Evolutionary conservation across 2,797 vertebrate genomes (phyloP).

Genomic region (Anomalospiza imberbis): DNA sequence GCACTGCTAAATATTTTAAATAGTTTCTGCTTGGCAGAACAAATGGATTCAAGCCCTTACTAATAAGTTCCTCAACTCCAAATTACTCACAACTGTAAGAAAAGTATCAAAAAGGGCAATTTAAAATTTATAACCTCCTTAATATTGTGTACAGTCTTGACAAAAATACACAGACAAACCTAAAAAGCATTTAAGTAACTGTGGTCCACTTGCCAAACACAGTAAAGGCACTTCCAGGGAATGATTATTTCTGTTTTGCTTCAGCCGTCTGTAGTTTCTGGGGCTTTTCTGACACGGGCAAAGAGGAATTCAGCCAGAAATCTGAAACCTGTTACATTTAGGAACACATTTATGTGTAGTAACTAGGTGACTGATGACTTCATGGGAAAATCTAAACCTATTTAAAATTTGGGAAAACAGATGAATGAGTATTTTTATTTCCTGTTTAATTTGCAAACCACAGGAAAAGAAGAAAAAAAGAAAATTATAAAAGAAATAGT

Average conservation of each 20-base stretch:
- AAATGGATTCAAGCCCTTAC: not conserved
- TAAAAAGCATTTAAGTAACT: slow-evolving; percentile 10
- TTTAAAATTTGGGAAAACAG: slow-evolving; percentile 30
- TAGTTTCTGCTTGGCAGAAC: slow-evolving; percentile 13
- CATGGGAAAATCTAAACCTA: not conserved
- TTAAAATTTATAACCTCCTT: slow-evolving; percentile 16
- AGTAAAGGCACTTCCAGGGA: not conserved
- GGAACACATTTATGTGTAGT: slow-evolving; percentile 17
- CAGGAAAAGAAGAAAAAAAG: not conserved
- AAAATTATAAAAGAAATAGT: not conserved
- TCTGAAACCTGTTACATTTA: slow-evolving; percentile 64
- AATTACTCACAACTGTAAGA: not conserved
- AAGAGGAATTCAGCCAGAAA: slow-evolving; percentile 63
- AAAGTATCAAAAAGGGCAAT: slow-evolving; percentile 11
- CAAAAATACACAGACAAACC: not conserved
- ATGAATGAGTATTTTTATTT: not conserved
- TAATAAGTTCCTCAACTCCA: slow-evolving; percentile 3
- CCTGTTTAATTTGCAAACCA: not conserved
- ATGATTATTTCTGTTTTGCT: slow-evolving; percentile 5
- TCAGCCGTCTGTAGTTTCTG: slow-evolving; percentile 48
- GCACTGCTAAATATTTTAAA: slow-evolving; percentile 9
- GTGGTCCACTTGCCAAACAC: not conserved
- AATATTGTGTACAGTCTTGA: not conserved
- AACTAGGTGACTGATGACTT: slow-evolving; percentile 44
- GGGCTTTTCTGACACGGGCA: slow-evolving; percentile 40